Evolutionary conservation across 1,140 invertebrate species (phyloP), one percentile per base, ranked within the genome.

Genomic region (Eurosta solidaginis): DNA sequence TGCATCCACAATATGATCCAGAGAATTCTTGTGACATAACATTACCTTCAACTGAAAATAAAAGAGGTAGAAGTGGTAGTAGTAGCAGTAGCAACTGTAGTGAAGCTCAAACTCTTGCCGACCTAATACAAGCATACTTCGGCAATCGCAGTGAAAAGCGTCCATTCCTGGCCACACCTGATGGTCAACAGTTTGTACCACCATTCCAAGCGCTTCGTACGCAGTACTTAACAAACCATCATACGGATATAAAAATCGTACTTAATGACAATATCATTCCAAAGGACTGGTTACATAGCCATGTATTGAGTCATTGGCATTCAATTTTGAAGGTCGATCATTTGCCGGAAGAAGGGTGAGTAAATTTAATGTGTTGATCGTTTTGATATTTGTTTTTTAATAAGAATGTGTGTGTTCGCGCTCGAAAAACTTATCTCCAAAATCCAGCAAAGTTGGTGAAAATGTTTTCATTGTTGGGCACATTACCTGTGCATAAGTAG

Each of bases 211-310:
- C 89, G n/a, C 82, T 95, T 20, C 90, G 93, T 78, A 89, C 93
- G 45, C 91, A 93, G 81, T 92, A 94, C 86, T 87, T 95, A 77
- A 87, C 94, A 17, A 90, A 92, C 79, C 93, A 95, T 82, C 90
- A 93, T 80, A 88, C 92, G 81, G 94, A 95, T 83, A 89, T 94
- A 1, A 91, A 93, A 85, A 89, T 93, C 76, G 87, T 95, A 25
- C 89, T 92, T 80, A 88, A 88, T 45, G 94, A 95, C 82, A 91
- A 91, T 82, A 91, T 95, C 47, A 91, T 95, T 80, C 93, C 94
- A 33, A 88, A 90, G 45, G 89, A 90, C 10, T 95, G 93, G 93
- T 81, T 95, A 4, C 89, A 91, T 78, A 87, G 90, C 36, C 90
- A 92, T 47, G 92, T 93, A 77, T 89, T 91, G 82, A 89, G 91